phyloP scores from a whole-genome alignment of 2,797 vertebrate genomes.

The Centropyge bicolor region DNA sequence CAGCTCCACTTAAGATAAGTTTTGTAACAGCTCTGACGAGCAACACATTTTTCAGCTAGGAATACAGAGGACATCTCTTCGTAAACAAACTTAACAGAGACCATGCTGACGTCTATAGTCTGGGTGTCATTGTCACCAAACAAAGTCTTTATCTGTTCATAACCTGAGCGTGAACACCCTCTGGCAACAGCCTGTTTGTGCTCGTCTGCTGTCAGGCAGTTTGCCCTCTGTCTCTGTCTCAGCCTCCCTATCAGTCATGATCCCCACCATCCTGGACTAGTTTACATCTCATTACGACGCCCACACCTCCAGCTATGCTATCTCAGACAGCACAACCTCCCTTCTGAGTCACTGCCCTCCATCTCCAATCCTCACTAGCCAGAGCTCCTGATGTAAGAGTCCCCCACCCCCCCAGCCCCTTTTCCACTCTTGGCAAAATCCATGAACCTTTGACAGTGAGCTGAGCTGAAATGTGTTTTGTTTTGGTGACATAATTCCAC shows the following conservation, averaged over 20 bases:
- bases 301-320: conserved; percentile 28
- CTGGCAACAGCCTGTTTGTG: conserved; percentile 36
- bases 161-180: conserved; percentile 26
- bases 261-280: neutral
- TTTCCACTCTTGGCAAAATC: conserved; percentile 8
- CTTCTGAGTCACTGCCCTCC: conserved; percentile 28
- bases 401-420: no score
- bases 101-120: neutral
- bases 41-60: neutral
- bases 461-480: conserved; percentile 20
- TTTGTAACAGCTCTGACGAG: neutral
- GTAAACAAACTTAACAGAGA: neutral
- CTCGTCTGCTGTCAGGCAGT: conserved; percentile 27
- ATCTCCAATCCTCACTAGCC: conserved; percentile 1
- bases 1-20: neutral
- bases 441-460: conserved; percentile 8
- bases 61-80: neutral
- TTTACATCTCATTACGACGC: conserved; percentile 12
- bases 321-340: conserved; percentile 8
- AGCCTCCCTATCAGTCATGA: conserved; percentile 10
- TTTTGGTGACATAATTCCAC: conserved; percentile 34
- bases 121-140: conserved; percentile 29
- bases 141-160: neutral
- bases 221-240: conserved; percentile 14
- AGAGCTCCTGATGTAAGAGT: neutral